A percentile compares a stretch with the other conserved stretches of the same genome.
Evolutionary conservation across 2,888 invertebrate species (phyloP).

Genomic region (Bombyx huttoni): DNA sequence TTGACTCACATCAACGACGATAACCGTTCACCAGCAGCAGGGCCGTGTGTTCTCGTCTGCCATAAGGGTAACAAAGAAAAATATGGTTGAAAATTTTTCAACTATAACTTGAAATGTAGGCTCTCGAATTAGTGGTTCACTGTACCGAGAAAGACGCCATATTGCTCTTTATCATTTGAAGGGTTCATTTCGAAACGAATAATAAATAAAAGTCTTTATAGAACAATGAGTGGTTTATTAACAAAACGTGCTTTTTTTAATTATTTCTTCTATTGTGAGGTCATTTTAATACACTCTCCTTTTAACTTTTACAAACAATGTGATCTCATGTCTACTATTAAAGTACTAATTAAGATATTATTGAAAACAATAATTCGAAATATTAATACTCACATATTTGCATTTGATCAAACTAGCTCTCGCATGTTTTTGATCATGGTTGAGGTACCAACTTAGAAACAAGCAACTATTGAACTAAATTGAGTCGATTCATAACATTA

Average conservation of each 20-base stretch:
- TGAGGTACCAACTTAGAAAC: no score
- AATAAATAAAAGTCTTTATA: constrained; percentile 17
- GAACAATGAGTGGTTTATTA: constrained; percentile 73
- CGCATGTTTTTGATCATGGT: no score
- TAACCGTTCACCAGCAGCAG: no score
- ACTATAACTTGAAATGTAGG: no score
- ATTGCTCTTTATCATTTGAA: not conserved
- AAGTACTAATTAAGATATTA: not conserved
- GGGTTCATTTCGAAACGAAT: not conserved
- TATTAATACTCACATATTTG: no score
- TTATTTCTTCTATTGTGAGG: constrained; percentile 58
- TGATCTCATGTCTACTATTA: not conserved
- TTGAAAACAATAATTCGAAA: not conserved
- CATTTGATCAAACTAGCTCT: no score
- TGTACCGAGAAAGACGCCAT: not conserved
- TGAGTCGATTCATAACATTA: not conserved
- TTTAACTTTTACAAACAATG: not conserved
- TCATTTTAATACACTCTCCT: constrained; percentile 39
- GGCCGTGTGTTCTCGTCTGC: no score
- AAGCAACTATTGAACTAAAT: no score
- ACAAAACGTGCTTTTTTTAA: constrained; percentile 58
- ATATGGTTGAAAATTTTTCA: no score
- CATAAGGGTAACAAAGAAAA: no score
- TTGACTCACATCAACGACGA: no score
- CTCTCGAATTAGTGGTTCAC: no score